Evolutionary conservation across 2,113 vertebrate species (phyloP), one percentile per base, ranked within the genome.

Genomic region (Capreolus pygargus): DNA sequence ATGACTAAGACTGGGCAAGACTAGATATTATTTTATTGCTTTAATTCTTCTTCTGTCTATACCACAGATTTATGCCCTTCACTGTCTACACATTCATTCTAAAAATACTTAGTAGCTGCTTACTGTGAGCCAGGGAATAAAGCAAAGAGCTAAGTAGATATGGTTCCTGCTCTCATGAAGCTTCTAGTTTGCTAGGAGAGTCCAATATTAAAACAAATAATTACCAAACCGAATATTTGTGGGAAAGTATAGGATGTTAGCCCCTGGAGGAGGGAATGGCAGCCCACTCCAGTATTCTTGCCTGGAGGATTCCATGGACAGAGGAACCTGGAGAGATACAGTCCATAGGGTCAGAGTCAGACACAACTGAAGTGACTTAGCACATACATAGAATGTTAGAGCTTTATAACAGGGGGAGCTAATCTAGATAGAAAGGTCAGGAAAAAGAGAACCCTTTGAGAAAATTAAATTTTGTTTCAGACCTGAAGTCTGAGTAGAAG

Each of bases 381-480:
- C 70, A 76, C 39, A 27, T 15, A 76, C 6, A 43, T 74, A 74
- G 67, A 19, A 39, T 76, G 6, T 43, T 43, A 76, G 61, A 91
- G 50, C 52, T 85, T 28, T 82, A 19, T 91, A 50, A 86, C 17
- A 58, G 91, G 36, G 78, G 13, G 8, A 91, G 12, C 90, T 81
- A 79, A 64, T 86, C 70, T 94, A 54, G 39, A 64, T 28, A 14
- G 17, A 90, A 93, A 74, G 19, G 36, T 82, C 27, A 86, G 28
- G 28, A 30, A 94, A 89, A 13, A 74, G 92, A 89, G 27, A 57
- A 87, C 23, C 57, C 58, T 94, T 89, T 78, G 58, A 93, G 36
- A 89, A 76, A 96, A 43, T 45, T 45, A 81, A 88, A 85, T 52
- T 96, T 96, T 91, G 50, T 39, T 84, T 96, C 23, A 93, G 16